Evolutionary conservation across 2,113 vertebrate species (phyloP), one percentile per base, ranked within the genome.

Genomic region (Boleophthalmus pectinirostris): DNA sequence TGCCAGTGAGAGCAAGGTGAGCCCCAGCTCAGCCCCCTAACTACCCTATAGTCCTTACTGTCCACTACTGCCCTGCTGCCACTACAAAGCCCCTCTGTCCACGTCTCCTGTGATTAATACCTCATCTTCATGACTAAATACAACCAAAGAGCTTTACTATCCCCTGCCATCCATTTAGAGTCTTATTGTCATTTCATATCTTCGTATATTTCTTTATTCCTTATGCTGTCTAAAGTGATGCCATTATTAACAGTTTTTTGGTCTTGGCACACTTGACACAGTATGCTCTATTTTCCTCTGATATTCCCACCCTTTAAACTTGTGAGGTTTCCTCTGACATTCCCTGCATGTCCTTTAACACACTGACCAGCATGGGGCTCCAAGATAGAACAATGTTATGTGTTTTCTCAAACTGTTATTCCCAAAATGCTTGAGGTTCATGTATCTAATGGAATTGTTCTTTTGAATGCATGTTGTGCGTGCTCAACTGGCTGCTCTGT

Each of bases 1-100:
- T 0, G 96, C 97, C 94, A 99, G 98, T 16, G 98, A 99, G 93
- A 98, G 97, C 95, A 99, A 99, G 97, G 98, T 99, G 94, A 90
- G 70, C 90, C 88, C 89, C 88, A 86, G 85, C 80, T 80, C 69
- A 88, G 85, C 73, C 82, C 90, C 79, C 73, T 85, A 74, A 87
- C 73, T 78, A 74, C 80, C 82, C 72, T 2, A 46, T 82, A 73
- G 74, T 69, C 68, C 81, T 65, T 12, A 29, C 58, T 70, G 66
- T 69, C 21, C 86, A 68, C 64, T 68, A 60, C 73, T 68, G 69
- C 66, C 14, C 66, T 71, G 7, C 64, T 72, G 24, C 61, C 74
- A 35, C 66, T 20, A 69, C 63, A 60, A 46, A 76, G 79, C 69
- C 81, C 80, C 15, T 0, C 66, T 33, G 33, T 70, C 35, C 23